Evolutionary conservation across 1,140 invertebrate species (phyloP), one percentile per base, ranked within the genome.

Genomic region (Drusus annulatus): DNA sequence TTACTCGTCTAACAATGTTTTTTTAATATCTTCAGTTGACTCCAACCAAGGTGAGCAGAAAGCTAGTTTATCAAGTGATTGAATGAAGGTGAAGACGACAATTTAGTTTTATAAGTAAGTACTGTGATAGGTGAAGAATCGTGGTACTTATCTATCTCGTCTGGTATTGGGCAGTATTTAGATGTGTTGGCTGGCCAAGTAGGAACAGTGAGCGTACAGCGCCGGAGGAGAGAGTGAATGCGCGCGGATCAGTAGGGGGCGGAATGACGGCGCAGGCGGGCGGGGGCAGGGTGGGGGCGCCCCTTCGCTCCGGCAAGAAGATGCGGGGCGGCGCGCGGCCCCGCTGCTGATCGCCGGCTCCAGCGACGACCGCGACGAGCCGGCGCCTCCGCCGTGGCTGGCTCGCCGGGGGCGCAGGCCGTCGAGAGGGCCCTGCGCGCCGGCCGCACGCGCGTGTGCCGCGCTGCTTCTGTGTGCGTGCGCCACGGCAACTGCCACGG

Each of bases 401-500:
- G 84, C 85, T 3, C 84, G 86, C 4, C 87, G 85, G 15, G 84
- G 85, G 25, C 86, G 85, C 54, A 82, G 86, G 6, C 56, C 6
- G 8, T 87, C 86, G 8, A 31, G 17, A 23, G 77, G 31, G 3
- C 25, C 84, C 36, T 91, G 89, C 83, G 86, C 87, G 1, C 88
- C 88, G 62, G 88, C 93, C 75, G 83, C 93, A 31, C 89, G 91
- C 50, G 91, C 92, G 13, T 93, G 92, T 81, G 91, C 91, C 25
- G 91, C 91, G 16, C 89, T 93, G 78, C 89, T 93, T 5, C 88
- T 92, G 28, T 92, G 93, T 81, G 90, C 92, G 3, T 92, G 92
- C 80, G 89, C 93, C n/a, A 89, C 93, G 2, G 91, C 92, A 36
- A 93, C 93, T 8, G 91, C 92, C 19, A 92, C 92, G 52, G 91